Conservation (phyloP, 2,797 vertebrate species). For the Hemibagrus guttatus region DNA sequence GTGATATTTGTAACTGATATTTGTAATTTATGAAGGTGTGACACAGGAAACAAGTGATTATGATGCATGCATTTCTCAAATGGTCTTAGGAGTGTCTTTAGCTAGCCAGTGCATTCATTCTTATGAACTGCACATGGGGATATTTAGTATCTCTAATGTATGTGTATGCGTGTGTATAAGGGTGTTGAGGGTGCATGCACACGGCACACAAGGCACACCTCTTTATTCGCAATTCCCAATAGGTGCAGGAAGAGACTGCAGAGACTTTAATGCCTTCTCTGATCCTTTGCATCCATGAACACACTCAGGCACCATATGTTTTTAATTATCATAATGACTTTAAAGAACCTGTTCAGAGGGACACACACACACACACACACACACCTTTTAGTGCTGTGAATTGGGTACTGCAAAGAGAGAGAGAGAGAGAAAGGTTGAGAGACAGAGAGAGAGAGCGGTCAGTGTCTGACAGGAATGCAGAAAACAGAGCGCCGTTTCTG, state of each 20-base stretch:
- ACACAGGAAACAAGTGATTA: not conserved
- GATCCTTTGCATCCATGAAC: constrained; percentile 87
- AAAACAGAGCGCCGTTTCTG: constrained; percentile 68
- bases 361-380: constrained; percentile 73
- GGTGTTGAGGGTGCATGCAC: not conserved
- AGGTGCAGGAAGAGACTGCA: constrained; percentile 69
- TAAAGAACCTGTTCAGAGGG: constrained; percentile 86
- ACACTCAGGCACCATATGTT: constrained; percentile 87
- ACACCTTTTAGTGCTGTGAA: constrained; percentile 76
- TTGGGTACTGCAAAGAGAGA: constrained; percentile 43
- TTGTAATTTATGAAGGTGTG: not conserved
- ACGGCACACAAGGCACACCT: constrained; percentile 34
- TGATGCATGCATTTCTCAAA: constrained; percentile 2
- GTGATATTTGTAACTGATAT: constrained; percentile 19
- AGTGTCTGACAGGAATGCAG: constrained; percentile 68
- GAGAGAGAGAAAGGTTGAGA: constrained; percentile 27
- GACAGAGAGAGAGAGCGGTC: constrained; percentile 58
- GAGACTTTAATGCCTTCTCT: constrained; percentile 80
- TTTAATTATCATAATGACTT: constrained; percentile 92
- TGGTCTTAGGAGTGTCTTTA: not conserved
- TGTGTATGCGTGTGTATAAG: constrained; percentile 18
- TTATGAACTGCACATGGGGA: not conserved
- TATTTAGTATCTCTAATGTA: constrained; percentile 4
- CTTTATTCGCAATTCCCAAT: constrained; percentile 64
- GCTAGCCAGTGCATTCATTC: not conserved